Base-by-base conservation (phyloP, 2,888 invertebrate genomes). In the Criorhina ranunculi region DNA sequence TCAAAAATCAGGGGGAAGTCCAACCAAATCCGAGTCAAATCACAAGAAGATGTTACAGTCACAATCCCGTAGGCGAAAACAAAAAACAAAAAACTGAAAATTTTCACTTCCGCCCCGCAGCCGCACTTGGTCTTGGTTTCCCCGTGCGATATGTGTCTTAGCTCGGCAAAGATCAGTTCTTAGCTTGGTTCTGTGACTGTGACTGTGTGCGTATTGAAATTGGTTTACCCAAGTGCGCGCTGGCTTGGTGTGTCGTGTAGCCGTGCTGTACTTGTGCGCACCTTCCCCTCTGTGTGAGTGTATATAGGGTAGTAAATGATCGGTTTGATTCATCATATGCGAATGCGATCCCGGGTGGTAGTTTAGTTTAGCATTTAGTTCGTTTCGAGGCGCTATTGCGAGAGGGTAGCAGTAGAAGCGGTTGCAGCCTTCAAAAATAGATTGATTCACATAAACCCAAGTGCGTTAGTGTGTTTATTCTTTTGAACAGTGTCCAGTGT, bases 251-350 rank as follows among this genome's bases (percentile, higher is more conserved):
- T 24, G 24, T 4, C 24, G 4, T 24, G 24, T 24, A 1, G 70
- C 75, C 62, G 59, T 69, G 79, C 12, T 12, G 40, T 64, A 69
- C 73, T 69, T 79, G 53, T 51, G 46, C 70, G 40, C 57, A 53
- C 5, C 78, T 73, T 67, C 64, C 70, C 80, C 70, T 85, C 69
- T 67, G 73, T 69, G 24, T 59, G 24, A 7, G 8, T 57, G 73
- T 80, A 82, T 24, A 85, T 76, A 85, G 85, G 85, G 85, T 85
- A 85, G 85, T 85, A 85, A 85, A 85, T 85, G 75, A 80, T 85
- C 85, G 80, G 85, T 80, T 76, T 85, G 75, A 85, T 80, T 85
- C 70, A 80, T 76, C 24, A 24, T 24, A 24, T 24, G 24, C 24
- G 24, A 24, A 44, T 85, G 59, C 85, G 73, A 85, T 85, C 85